A percentile compares a stretch with the other conserved stretches of the same genome.
Evolutionary conservation across 1,140 invertebrate species (phyloP).

Genomic region (Asbolus verrucosus): DNA sequence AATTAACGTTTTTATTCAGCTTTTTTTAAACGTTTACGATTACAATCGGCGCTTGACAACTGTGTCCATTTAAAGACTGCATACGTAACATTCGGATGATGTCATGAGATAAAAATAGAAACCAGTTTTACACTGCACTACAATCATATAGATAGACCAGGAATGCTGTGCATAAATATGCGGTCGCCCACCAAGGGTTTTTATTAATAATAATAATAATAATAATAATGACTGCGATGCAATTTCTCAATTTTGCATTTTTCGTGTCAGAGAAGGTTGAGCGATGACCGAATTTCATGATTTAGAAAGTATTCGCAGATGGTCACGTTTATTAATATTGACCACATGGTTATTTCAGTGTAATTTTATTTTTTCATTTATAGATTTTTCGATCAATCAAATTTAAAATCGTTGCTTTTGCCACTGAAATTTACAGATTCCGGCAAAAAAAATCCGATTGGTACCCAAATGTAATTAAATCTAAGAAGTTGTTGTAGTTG

Average conservation of each 20-base stretch:
- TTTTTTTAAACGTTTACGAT: constrained; percentile 41
- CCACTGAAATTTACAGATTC: too few species aligned
- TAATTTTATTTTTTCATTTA: background rate
- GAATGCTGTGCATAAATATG: constrained; percentile 1
- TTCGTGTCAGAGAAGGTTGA: background rate
- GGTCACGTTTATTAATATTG: too few species aligned
- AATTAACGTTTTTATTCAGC: background rate
- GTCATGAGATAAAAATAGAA: constrained; percentile 53
- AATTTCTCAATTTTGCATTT: too few species aligned
- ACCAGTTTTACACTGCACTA: constrained; percentile 44
- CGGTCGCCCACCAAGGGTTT: background rate
- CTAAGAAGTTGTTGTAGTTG: too few species aligned
- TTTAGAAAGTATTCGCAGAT: background rate
- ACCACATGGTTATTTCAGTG: too few species aligned
- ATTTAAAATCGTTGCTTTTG: too few species aligned
- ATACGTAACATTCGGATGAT: constrained; percentile 50
- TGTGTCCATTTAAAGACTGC: constrained; percentile 53
- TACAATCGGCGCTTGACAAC: constrained; percentile 50
- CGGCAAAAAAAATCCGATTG: too few species aligned
- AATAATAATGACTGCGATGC: too few species aligned
- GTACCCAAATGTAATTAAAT: too few species aligned
- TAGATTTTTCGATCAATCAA: background rate
- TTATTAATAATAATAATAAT: too few species aligned
- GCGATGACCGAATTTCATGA: background rate
- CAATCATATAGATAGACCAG: constrained; percentile 2